Conservation (phyloP, 2,113 vertebrate species). For the Chunga burmeisteri region DNA sequence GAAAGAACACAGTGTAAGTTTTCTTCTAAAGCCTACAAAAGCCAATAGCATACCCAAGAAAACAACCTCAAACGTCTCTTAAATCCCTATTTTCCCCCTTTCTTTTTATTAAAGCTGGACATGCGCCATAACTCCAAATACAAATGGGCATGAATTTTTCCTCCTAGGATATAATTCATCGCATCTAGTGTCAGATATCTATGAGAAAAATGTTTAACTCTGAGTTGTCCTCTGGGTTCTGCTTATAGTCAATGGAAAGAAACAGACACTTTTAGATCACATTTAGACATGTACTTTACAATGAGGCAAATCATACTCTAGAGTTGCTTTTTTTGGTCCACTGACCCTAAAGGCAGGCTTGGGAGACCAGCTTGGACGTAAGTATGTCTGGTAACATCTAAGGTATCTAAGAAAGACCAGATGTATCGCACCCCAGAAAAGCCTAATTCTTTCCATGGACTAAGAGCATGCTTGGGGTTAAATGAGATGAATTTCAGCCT, state of each 20-base stretch:
- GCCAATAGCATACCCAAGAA: background rate
- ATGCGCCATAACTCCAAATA: background rate
- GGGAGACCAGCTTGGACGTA: background rate
- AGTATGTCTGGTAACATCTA: background rate
- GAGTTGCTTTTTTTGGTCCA: background rate
- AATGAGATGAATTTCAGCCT: conserved; percentile 36
- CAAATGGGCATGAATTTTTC: background rate
- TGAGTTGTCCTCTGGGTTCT: background rate
- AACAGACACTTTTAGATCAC: background rate
- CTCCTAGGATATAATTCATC: background rate
- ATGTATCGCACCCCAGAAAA: background rate
- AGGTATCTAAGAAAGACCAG: conserved; percentile 20
- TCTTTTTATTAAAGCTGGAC: background rate
- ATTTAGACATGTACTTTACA: background rate
- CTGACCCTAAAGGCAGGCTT: background rate
- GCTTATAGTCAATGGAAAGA: background rate
- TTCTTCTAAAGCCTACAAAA: conserved; percentile 30
- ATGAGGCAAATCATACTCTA: background rate
- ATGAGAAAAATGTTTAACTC: background rate
- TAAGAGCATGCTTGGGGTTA: background rate
- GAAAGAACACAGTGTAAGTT: background rate
- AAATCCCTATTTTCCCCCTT: background rate
- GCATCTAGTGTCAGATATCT: background rate
- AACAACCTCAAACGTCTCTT: background rate
- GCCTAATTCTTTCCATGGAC: conserved; percentile 2